Evolutionary conservation across 1,140 invertebrate genomes (phyloP).

Genomic region (Drosophila obscura): DNA sequence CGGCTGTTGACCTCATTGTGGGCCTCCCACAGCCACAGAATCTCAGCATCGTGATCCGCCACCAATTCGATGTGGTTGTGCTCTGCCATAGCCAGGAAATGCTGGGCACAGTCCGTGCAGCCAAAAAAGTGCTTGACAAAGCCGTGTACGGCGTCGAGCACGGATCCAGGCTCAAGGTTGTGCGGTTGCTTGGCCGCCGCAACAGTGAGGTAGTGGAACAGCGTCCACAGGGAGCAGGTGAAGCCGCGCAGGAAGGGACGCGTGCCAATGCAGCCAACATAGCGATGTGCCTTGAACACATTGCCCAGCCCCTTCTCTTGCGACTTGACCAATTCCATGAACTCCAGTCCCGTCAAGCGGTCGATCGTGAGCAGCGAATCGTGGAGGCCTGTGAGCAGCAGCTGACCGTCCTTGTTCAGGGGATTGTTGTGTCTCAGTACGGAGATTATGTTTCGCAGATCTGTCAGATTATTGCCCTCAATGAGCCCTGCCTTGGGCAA

Average conservation of each 20-base stretch:
- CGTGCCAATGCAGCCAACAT: slow-evolving; percentile 87
- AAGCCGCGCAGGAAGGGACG: slow-evolving; percentile 90
- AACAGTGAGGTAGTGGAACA: slow-evolving; percentile 97
- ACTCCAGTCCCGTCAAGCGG: slow-evolving; percentile 12
- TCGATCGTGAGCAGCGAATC: not conserved
- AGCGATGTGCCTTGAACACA: slow-evolving; percentile 85
- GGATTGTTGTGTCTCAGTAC: slow-evolving; percentile 39
- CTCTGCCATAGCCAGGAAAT: slow-evolving; percentile 92
- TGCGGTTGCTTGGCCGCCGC: slow-evolving; percentile 86
- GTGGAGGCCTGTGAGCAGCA: slow-evolving; percentile 27
- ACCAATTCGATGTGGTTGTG: slow-evolving; percentile 88
- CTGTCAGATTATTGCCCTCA: slow-evolving; percentile 24
- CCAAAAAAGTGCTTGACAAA: slow-evolving; percentile 97
- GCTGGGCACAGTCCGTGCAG: slow-evolving; percentile 93
- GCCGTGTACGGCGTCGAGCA: slow-evolving; percentile 91
- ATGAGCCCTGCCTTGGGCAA: slow-evolving; percentile 42
- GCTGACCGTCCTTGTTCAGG: slow-evolving; percentile 29
- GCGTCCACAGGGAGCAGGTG: slow-evolving; percentile 96
- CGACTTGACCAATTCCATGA: slow-evolving; percentile 3
- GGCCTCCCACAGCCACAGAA: slow-evolving; percentile 96
- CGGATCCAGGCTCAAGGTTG: slow-evolving; percentile 85
- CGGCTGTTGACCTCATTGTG: slow-evolving; percentile 97
- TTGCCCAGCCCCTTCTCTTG: slow-evolving; percentile 18
- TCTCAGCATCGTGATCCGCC: slow-evolving; percentile 87
- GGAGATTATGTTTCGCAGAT: slow-evolving; percentile 33